Base-by-base conservation (phyloP, 2,797 vertebrate species). In the Chelonia mydas region DNA sequence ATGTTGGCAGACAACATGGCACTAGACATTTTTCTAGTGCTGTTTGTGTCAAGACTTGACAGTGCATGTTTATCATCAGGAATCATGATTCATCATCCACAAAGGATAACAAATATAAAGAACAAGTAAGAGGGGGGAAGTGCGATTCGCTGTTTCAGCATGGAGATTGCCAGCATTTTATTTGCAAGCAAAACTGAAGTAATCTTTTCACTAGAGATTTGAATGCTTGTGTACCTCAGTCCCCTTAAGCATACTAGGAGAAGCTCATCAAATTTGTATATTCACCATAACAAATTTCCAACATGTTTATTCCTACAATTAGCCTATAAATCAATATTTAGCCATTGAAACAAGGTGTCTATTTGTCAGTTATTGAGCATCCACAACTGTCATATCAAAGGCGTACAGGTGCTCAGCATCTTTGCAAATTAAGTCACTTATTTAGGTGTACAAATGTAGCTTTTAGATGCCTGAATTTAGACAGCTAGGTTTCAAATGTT, bases 21-120 rank as follows among this genome's bases (percentile, higher is more conserved):
- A 53, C 12, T 0, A 49, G 74, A 31, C 74, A 12, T 72, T 21
- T 59, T 86, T 25, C 2, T 61, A 84, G 37, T 3, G 3, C 47
- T 76, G 10, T 37, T 92, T 6, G 53, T 10, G 57, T 54, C 74
- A 2, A 68, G 81, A 3, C 27, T 72, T 90, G 61, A 51, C 51
- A 74, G 25, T 61, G 2, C 5, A 16, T 83, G 28, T 25, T 57
- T 90, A 37, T 79, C 61, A 45, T 28, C 37, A 49, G 54, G 57
- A 93, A 89, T 87, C 90, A 89, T 77, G 86, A 88, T 76, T 96
- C 57, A 65, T 95, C 65, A 77, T 49, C 68, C 50, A 50, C n/a
- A 50, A 33, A 85, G 33, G 81, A 79, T 79, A 84, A 81, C 77
- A 94, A 79, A 79, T 19, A 72, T 16, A 51, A 10, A 65, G 80